Evolutionary conservation across 2,113 vertebrate genomes (phyloP).

Genomic region (Platichthys stellatus): DNA sequence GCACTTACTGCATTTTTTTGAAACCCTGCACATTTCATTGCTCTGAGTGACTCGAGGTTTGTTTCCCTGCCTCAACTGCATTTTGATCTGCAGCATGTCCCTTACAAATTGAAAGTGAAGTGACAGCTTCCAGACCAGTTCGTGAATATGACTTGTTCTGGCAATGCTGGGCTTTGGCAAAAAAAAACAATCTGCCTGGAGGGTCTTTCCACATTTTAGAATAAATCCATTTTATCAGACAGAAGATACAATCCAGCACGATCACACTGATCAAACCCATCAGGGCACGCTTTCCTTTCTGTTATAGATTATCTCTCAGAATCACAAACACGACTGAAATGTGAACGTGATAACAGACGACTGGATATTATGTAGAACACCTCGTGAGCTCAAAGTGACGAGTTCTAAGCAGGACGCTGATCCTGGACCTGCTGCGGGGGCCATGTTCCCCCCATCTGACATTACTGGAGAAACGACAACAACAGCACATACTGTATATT

Average conservation of each 20-base stretch:
- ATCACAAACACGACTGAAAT: too few relatives aligned
- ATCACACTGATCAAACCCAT: neutral
- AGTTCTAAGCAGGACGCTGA: conserved; percentile 25
- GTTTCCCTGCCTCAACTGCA: too few relatives aligned
- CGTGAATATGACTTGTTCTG: neutral
- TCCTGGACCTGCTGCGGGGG: neutral
- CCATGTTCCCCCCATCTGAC: conserved; percentile 3
- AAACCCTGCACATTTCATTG: too few relatives aligned
- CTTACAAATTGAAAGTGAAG: too few relatives aligned
- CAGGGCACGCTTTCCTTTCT: neutral
- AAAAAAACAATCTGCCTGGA: conserved; percentile 4
- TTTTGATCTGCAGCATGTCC: too few relatives aligned
- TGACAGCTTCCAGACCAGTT: too few relatives aligned
- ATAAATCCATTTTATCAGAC: too few relatives aligned
- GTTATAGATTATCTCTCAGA: neutral
- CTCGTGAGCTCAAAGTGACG: neutral
- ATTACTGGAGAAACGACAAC: neutral
- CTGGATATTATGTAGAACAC: too few relatives aligned
- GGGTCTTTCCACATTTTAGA: conserved; percentile 17
- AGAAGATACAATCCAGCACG: too few relatives aligned
- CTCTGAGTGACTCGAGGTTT: too few relatives aligned
- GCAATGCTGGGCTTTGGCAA: neutral
- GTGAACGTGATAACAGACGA: too few relatives aligned
- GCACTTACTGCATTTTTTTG: too few relatives aligned
- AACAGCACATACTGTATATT: neutral